These are phyloP conservation scores for Montipora capricornis DNA, from an alignment of 64 coral and sea anemone genomes.

Conservation along the genomic window DNA sequence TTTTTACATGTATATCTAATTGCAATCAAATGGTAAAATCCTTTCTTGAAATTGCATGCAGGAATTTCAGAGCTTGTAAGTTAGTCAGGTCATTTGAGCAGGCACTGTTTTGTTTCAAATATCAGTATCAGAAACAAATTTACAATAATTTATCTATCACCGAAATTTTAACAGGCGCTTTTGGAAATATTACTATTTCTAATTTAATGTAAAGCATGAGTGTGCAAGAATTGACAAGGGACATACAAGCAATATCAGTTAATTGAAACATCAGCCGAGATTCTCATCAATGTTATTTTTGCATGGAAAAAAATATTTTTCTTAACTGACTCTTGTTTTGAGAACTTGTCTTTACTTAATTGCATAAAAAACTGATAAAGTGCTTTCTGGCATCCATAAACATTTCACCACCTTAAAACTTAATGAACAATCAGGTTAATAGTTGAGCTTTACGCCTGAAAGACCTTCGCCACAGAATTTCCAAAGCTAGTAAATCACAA, in stretches of 20 bases:
- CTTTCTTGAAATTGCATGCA: too few relatives aligned
- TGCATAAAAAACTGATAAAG: neutral
- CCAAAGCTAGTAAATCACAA: neutral
- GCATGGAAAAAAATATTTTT: conserved; percentile 1
- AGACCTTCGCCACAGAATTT: too few relatives aligned
- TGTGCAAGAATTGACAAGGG: neutral
- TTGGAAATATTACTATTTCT: neutral
- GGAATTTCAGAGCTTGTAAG: neutral
- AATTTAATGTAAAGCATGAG: neutral
- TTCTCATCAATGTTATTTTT: conserved; percentile 22
- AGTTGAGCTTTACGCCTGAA: neutral
- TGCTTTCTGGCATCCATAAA: neutral
- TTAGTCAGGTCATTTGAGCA: neutral
- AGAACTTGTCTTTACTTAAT: neutral
- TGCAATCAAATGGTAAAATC: too few relatives aligned
- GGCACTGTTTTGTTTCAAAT: neutral
- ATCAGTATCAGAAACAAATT: neutral
- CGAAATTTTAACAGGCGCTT: neutral
- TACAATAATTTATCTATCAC: neutral
- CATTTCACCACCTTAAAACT: neutral
- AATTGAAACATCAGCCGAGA: neutral
- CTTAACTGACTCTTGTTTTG: neutral
- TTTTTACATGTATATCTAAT: too few relatives aligned
- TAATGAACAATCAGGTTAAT: too few relatives aligned
- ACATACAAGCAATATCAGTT: conserved; percentile 14